Percentiles rank a stretch among this genome's conserved stretches.
Conservation (phyloP, 2,888 invertebrate species). For the Trichopoda pennipes region DNA sequence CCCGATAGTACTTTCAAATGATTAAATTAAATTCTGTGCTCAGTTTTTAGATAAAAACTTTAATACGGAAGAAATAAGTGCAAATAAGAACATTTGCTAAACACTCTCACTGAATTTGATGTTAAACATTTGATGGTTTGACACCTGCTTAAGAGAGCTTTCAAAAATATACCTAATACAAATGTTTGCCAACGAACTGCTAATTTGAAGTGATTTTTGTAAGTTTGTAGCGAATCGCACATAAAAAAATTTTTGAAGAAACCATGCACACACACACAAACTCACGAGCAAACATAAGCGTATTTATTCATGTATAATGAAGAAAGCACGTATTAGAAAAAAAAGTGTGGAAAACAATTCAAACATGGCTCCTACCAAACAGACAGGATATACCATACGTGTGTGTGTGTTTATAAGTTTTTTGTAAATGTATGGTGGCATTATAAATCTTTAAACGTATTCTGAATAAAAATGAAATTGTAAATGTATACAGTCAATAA, state of each 20-base stretch:
- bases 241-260: conserved; percentile 12
- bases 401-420: conserved; percentile 27
- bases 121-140: too few species aligned
- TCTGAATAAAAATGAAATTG: conserved; percentile 59
- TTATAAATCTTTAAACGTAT: conserved; percentile 61
- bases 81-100: too few species aligned
- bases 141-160: not conserved
- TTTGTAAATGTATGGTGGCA: conserved; percentile 28
- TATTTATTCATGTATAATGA: conserved; percentile 2
- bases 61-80: too few species aligned
- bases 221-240: conserved; percentile 1
- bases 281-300: not conserved
- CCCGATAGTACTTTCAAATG: too few species aligned
- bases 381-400: conserved; percentile 31
- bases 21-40: too few species aligned
- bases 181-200: conserved; percentile 8
- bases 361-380: conserved; percentile 34
- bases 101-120: too few species aligned
- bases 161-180: not conserved
- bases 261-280: conserved; percentile 15
- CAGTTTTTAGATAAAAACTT: too few species aligned
- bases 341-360: conserved; percentile 29
- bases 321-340: conserved; percentile 21
- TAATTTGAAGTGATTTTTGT: not conserved
- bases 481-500: conserved; percentile 17